These are phyloP conservation scores for Nasonovia ribisnigri DNA, from an alignment of 2,888 invertebrate genomes.

Conservation along the genomic window DNA sequence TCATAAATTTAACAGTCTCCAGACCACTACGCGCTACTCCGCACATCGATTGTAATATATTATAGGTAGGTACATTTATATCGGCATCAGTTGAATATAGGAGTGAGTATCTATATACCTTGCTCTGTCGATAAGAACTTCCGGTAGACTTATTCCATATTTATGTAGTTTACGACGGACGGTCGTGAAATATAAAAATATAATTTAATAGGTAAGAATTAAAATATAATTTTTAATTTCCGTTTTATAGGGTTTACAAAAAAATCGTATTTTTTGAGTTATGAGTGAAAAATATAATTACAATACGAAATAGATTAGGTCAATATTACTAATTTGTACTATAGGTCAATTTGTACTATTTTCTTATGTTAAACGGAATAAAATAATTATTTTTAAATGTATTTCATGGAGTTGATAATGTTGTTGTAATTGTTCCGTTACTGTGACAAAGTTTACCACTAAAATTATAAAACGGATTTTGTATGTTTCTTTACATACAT, in stretches of 20 bases:
- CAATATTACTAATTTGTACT: not conserved
- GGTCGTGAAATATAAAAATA: not conserved
- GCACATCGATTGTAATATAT: not conserved
- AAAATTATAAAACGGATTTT: not conserved
- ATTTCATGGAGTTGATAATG: not conserved
- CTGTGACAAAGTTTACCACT: not conserved
- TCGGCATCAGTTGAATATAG: not conserved
- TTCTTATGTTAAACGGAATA: not conserved
- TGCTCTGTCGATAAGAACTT: not conserved
- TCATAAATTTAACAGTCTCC: constrained; percentile 31
- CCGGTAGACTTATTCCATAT: not conserved
- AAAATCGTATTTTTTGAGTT: not conserved
- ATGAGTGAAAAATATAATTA: not conserved
- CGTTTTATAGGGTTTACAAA: not conserved
- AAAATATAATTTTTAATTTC: not conserved
- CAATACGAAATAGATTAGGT: not conserved
- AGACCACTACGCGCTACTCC: not conserved
- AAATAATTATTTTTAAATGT: not conserved
- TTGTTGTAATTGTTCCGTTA: not conserved
- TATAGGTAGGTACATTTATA: not conserved
- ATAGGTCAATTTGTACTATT: too few species aligned
- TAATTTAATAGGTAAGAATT: not conserved
- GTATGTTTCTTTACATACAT: not conserved
- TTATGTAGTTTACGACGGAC: not conserved
- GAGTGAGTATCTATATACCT: not conserved